A percentile compares a stretch with the other conserved stretches of the same genome.
Evolutionary conservation across 2,113 vertebrate genomes (phyloP).

Genomic region (Perccottus glenii): DNA sequence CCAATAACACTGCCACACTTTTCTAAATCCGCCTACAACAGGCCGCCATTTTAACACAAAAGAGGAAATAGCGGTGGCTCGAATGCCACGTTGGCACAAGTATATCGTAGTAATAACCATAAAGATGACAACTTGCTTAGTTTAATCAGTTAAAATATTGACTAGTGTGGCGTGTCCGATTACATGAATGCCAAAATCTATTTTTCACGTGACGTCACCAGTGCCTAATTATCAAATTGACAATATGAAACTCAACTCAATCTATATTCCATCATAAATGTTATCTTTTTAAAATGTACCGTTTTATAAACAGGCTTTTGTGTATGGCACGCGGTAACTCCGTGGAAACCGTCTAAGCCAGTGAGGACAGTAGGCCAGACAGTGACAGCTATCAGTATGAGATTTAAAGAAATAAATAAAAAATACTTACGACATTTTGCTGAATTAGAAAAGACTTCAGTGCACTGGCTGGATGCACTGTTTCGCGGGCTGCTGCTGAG

Average conservation of each 20-base stretch:
- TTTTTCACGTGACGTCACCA: neutral
- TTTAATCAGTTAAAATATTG: no score
- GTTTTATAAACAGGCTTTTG: no score
- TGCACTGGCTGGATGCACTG: conserved; percentile 82
- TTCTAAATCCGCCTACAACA: conserved; percentile 6
- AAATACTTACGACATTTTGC: conserved; percentile 79
- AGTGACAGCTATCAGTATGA: neutral
- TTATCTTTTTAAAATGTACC: neutral
- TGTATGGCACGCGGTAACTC: no score
- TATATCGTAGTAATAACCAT: no score
- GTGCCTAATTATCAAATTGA: neutral
- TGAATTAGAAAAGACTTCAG: conserved; percentile 71
- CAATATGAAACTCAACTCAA: no score
- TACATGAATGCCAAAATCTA: neutral
- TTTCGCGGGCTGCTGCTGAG: conserved; percentile 69
- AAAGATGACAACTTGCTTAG: neutral
- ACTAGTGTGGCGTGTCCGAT: neutral
- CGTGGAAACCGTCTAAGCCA: neutral
- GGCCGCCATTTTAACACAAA: conserved; percentile 70
- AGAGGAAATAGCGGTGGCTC: conserved; percentile 41
- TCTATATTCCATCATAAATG: no score
- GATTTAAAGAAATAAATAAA: neutral
- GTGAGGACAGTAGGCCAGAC: neutral
- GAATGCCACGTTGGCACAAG: conserved; percentile 36
- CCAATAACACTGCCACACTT: neutral